Evolutionary conservation across 2,888 invertebrate species (phyloP), one percentile per base, ranked within the genome.

Genomic region (Catocala sponsa): DNA sequence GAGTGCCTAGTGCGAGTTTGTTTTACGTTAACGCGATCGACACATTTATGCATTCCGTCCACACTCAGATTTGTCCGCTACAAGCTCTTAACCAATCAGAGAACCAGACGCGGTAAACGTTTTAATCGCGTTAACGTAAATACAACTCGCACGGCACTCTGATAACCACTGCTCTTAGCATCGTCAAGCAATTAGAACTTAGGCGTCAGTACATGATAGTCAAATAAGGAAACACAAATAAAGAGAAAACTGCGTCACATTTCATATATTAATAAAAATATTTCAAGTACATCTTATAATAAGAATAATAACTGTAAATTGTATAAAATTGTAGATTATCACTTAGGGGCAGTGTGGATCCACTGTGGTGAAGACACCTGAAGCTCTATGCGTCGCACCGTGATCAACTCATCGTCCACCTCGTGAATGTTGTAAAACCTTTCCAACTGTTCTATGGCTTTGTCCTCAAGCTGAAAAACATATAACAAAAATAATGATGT

Each of bases 401-500:
- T 96, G 57, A 98, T 97, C 55, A 95, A 86, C 86, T 98, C 98
- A 75, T 98, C 97, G 47, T 95, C 95, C 35, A 96, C 92, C 76
- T 96, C 95, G 61, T 96, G 95, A 0, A 96, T 95, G 78, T 96
- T 96, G 89, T 98, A 98, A 85, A 97, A 97, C 63, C 95, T 93
- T 59, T 96, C 94, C 63, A 98, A 88, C 74, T 98, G 97, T 65
- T 97, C 96, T 73, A 98, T 97, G 0, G 98, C 98, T 84, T 96
- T 96, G 85, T 98, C 98, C 93, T 98, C 98, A 74, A 98, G 94
- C 97, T 97, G 91, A 43, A 92, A 89, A 68, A 58, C 74, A 62
- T 38, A 32, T 32, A 51, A 42, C 11, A 50, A 50, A 50, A 54
- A 38, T 46, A 12, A 11, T 43, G 10, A 35, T 48, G 43, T 7